Base-by-base conservation (phyloP, 1,140 invertebrate species). In the Drosophila sproati region DNA sequence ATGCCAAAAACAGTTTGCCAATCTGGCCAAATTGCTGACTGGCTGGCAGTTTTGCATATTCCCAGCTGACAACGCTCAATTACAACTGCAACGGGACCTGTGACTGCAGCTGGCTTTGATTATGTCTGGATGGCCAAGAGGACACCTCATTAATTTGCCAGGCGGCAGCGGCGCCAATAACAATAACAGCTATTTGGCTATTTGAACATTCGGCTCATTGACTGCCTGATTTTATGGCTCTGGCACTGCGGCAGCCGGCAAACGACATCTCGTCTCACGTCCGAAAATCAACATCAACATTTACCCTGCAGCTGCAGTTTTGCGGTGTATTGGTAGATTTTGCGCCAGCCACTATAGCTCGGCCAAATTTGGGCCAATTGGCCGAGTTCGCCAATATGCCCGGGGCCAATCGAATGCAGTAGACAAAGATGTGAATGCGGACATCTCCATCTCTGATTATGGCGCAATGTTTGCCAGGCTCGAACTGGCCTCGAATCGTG, bases 71-170 rank as follows among this genome's bases (percentile, higher is more conserved):
- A 35, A 31, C n/a, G 56, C 48, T 52, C 64, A 59, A 68, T 59
- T 68, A 60, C 48, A 41, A 35, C 55, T 61, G 59, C 68, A 70
- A 69, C 54, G 20, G 20, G 20, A 20, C 20, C 20, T 35, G 20
- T 45, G 32, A 48, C 61, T 63, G 50, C 61, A 61, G 51, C 62
- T 57, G 59, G 57, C 75, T 59, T 45, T 50, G 67, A 72, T 68
- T 48, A 32, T 63, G 61, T 43, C 59, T 57, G 45, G 35, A 5
- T 39, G 31, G 67, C 54, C 59, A 54, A 73, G 51, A 78, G 79
- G 80, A 87, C 79, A 87, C 83, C 83, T 88, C 83, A 87, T 87
- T 89, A 88, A 88, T 88, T 88, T 87, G 77, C 59, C 63, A 12
- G 62, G 55, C 80, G 80, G 70, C 83, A 59, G 55, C 80, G 80